These are phyloP conservation scores for Turritopsis dohrnii DNA, from an alignment of 30 jellyfish, hydroid and myxozoan species.

Conservation along the genomic window DNA sequence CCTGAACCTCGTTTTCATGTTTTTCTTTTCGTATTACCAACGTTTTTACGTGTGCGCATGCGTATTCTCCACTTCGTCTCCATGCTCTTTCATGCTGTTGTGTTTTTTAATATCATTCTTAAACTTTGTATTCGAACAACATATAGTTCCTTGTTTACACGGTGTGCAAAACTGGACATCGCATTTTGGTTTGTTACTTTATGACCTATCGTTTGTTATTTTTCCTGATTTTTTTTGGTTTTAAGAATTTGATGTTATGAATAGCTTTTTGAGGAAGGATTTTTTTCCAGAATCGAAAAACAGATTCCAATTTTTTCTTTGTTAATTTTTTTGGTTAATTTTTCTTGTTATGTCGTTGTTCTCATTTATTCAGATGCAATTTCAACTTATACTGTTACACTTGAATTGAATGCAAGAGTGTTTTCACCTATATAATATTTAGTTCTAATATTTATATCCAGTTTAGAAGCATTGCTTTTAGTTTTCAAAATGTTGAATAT, in stretches of 20 bases:
- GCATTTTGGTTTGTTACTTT: not conserved
- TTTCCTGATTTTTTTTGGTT: too few species aligned
- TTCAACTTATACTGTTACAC: not conserved
- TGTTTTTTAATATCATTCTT: not conserved
- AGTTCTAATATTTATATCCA: not conserved
- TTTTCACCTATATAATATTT: not conserved
- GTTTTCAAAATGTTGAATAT: not conserved
- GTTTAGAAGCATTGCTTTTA: not conserved
- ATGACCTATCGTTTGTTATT: not conserved
- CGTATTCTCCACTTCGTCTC: too few species aligned
- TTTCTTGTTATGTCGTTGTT: not conserved
- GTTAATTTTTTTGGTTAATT: too few species aligned
- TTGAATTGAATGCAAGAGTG: not conserved
- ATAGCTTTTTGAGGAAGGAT: not conserved
- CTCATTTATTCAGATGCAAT: not conserved
- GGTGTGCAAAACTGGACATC: not conserved
- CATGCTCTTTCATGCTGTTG: not conserved
- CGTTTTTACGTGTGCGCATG: not conserved
- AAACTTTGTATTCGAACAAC: not conserved
- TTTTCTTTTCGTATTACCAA: not conserved
- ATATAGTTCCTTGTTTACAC: not conserved
- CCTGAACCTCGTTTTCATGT: not conserved
- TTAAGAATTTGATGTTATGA: not conserved
- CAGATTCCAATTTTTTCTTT: not conserved
- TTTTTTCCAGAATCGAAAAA: not conserved